Evolutionary conservation across 2,797 vertebrate genomes (phyloP).

Genomic region (Pseudomugil gertrudae): DNA sequence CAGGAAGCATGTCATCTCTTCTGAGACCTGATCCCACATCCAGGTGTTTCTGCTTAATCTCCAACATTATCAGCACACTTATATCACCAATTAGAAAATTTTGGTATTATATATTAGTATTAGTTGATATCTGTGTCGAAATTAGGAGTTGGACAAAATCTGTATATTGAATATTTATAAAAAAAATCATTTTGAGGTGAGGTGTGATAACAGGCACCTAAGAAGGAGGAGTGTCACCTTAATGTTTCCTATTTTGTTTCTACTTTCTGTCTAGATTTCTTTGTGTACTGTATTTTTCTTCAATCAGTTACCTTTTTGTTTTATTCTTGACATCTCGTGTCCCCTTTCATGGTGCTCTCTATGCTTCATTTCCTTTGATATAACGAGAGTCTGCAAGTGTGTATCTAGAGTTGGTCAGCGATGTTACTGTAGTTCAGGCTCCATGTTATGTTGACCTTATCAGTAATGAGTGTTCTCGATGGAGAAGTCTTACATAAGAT

Average conservation of each 20-base stretch:
- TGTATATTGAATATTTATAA: no score
- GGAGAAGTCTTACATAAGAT: slow-evolving; percentile 63
- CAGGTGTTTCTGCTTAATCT: slow-evolving; percentile 61
- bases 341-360: slow-evolving; percentile 36
- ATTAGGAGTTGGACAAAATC: no score
- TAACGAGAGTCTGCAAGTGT: slow-evolving; percentile 41
- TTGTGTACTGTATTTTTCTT: slow-evolving; percentile 7
- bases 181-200: no score
- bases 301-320: no score
- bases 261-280: slow-evolving; percentile 1
- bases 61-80: no score
- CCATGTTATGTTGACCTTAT: slow-evolving; percentile 64
- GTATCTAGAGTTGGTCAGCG: slow-evolving; percentile 27
- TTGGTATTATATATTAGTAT: no score
- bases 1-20: slow-evolving; percentile 54
- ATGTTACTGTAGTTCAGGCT: slow-evolving; percentile 48
- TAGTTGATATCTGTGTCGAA: no score
- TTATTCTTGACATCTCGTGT: no score
- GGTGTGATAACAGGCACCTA: slow-evolving; percentile 31
- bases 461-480: slow-evolving; percentile 57
- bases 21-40: slow-evolving; percentile 52
- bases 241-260: slow-evolving; percentile 8
- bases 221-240: slow-evolving; percentile 34
- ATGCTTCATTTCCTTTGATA: slow-evolving; percentile 49
- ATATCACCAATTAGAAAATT: no score